Conservation (phyloP, 2,113 vertebrate genomes). For the Proteles cristata region DNA sequence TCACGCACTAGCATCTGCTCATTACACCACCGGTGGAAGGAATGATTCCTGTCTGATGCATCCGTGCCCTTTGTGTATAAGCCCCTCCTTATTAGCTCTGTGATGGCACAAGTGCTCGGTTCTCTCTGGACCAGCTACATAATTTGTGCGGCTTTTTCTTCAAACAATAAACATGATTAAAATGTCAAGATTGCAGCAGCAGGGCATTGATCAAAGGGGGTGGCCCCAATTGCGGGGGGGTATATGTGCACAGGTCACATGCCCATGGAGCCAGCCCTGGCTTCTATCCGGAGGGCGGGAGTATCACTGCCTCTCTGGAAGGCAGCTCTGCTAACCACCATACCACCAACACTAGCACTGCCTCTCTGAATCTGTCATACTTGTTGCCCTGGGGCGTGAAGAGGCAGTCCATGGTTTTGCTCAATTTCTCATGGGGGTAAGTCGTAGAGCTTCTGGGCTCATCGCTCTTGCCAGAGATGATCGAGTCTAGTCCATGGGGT, state of each 20-base stretch:
- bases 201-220: rapidly evolving
- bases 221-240: too few relatives aligned
- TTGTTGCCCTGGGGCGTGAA: too few relatives aligned
- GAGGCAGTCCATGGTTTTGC: background rate
- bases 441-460: background rate
- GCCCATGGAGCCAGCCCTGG: background rate
- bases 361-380: background rate
- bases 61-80: background rate
- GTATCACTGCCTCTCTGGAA: too few relatives aligned
- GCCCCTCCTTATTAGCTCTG: too few relatives aligned
- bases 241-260: rapidly evolving
- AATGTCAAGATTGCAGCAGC: background rate
- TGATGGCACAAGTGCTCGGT: background rate
- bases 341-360: too few relatives aligned
- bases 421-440: background rate
- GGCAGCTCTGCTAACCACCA: too few relatives aligned
- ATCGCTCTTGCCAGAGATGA: background rate
- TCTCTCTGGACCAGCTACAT: background rate
- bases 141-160: background rate
- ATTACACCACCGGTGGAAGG: too few relatives aligned
- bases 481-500: background rate
- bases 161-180: background rate
- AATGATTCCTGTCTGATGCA: background rate
- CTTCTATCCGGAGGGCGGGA: background rate
- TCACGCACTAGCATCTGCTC: rapidly evolving